Evolutionary conservation across 2,888 invertebrate species (phyloP), one percentile per base, ranked within the genome.

Genomic region (Gasteruption jaculator): DNA sequence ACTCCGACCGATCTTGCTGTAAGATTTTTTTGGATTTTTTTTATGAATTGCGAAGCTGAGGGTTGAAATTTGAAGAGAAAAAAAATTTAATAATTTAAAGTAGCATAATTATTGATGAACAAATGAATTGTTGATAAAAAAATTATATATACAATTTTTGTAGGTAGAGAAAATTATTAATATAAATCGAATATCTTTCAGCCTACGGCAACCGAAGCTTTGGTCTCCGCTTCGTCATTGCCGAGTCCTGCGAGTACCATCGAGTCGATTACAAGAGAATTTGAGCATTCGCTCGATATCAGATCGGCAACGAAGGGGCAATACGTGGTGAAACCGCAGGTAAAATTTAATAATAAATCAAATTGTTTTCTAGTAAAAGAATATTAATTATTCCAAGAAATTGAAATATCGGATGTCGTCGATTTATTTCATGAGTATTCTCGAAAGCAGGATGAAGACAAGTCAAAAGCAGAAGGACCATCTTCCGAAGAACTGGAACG

Each of bases 191-290:
- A n/a, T n/a, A n/a, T n/a, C n/a, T 56, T 50, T 44, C 63, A 78
- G 79, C 73, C 76, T 10, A 61, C 67, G 16, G 49, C 56, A 26
- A 51, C 57, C 14, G 68, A 72, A 38, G 68, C 64, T 45, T 60
- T 71, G 4, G 56, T 70, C 48, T 73, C 70, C 44, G 74, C 75
- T 41, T 73, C 74, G 57, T 77, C 82, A 19, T 72, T 86, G 54
- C 83, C 83, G 38, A 86, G 85, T 63, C 86, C 87, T 14, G 85
- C 85, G 34, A 85, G 84, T 69, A 86, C 86, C 31, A 85, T 87
- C 48, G 86, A 86, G 67, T 85, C 84, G 0, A 74, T 88, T 45
- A 85, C 87, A 2, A 74, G 84, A 63, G 90, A 90, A 73, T 83
- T 91, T 59, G 90, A 91, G 66, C 85, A 87, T 69, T 86, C 88